phyloP scores from a whole-genome alignment of 2,113 vertebrate species.

The Carettochelys insculpta region DNA sequence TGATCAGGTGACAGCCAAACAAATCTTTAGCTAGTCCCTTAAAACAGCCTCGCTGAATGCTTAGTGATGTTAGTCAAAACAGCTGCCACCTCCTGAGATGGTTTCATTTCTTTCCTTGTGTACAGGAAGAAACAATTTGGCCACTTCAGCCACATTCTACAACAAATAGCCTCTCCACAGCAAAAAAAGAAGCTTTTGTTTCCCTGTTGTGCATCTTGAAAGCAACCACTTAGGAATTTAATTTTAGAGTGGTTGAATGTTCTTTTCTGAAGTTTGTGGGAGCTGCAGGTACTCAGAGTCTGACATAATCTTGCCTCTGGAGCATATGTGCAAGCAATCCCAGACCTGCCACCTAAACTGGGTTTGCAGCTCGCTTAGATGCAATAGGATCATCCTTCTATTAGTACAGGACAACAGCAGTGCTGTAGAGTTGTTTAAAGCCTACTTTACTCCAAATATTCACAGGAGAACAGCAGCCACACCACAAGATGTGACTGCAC shows the following conservation, averaged over 20 bases:
- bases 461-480: no score
- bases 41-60: neutral
- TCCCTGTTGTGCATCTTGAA: constrained; percentile 37
- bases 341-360: constrained; percentile 10
- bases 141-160: neutral
- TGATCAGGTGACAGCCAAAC: neutral
- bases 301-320: neutral
- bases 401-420: neutral
- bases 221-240: neutral
- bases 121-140: neutral
- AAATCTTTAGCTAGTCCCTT: neutral
- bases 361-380: constrained; percentile 31
- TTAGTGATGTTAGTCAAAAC: neutral
- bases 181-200: constrained; percentile 30
- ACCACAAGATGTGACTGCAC: no score
- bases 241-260: constrained; percentile 36
- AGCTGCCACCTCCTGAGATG: constrained; percentile 1
- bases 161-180: constrained; percentile 11
- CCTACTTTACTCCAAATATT: neutral
- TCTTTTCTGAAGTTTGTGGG: neutral
- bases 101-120: neutral
- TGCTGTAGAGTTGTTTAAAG: constrained; percentile 35
- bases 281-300: constrained; percentile 47
- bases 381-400: constrained; percentile 26
- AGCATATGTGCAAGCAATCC: neutral